phyloP scores from a whole-genome alignment of 2,113 vertebrate species.

The Mus pahari region DNA sequence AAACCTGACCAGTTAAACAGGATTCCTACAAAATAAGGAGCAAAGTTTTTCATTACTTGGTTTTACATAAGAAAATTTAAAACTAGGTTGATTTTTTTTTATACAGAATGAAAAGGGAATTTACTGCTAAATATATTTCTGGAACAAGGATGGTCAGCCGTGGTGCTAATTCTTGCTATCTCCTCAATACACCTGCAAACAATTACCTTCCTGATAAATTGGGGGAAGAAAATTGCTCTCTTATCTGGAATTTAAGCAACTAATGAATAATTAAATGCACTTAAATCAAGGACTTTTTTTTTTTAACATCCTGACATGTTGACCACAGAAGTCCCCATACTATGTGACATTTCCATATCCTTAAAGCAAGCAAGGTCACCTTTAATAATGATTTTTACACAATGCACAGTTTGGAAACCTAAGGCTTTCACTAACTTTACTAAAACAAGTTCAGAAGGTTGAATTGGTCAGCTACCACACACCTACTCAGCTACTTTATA shows the following conservation, averaged over 20 bases:
- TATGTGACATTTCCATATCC: not conserved
- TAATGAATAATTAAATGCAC: slow-evolving; percentile 60
- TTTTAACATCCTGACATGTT: not conserved
- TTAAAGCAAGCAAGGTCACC: not conserved
- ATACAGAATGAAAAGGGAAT: not conserved
- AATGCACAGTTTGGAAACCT: not conserved
- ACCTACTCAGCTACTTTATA: not conserved
- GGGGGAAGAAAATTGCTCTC: slow-evolving; percentile 34
- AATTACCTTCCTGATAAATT: slow-evolving; percentile 61
- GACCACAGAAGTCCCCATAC: not conserved
- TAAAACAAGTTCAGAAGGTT: not conserved
- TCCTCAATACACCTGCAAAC: slow-evolving; percentile 51
- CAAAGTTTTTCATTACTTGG: not conserved
- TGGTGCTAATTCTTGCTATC: slow-evolving; percentile 21
- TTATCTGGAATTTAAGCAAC: slow-evolving; percentile 29
- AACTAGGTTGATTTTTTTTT: not conserved
- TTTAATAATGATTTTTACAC: not conserved
- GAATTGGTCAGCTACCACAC: not conserved
- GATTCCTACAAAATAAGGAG: not conserved
- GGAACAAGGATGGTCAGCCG: not conserved
- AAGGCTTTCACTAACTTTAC: not conserved
- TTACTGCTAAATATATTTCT: not conserved
- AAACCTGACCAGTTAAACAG: not conserved
- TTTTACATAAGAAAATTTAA: not conserved
- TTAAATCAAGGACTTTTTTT: slow-evolving; percentile 50